Evolutionary conservation across 37 sponge, comb jelly and placozoan genomes (phyloP), one percentile per base, ranked within the genome.

Genomic region (Spongia lamella): DNA sequence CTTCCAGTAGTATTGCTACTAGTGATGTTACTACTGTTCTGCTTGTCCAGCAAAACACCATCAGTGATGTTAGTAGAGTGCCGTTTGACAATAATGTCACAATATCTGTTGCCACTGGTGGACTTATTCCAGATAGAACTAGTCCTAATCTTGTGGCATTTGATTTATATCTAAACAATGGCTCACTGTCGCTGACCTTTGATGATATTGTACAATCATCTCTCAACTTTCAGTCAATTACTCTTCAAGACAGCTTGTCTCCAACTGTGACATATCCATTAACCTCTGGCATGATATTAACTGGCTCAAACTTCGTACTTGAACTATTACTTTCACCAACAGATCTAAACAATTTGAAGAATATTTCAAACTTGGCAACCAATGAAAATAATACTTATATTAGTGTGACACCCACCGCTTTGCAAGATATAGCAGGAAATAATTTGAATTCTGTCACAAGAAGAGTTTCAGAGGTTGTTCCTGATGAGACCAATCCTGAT

Each of bases 151-250:
- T 94, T 17, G 27, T 76, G 9, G 30, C 27, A 29, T 94, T 90
- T 67, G 70, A 79, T 50, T 83, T 94, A 34, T 83, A 94, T 62
- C 76, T 94, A 15, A 71, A 88, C 61, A 79, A 38, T 53, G 95
- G 88, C 17, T 34, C 63, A 1, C 76, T 93, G 1, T 6, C 68
- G 6, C 82, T 95, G 27, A 84, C 57, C 22, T 95, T 95, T 77
- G 89, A 95, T 73, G 96, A 95, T 54, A 88, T 95, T 58, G 79
- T 95, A 15, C 86, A 84, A 64, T 75, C 73, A 36, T 81, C 83
- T 0, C 29, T 91, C 7, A 53, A 75, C n/a, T 85, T 67, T 37
- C 38, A 61, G 21, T 43, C 86, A 0, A 67, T 93, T 20, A 69
- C 82, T 3, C 49, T 93, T 56, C 89, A 90, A 62, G 85, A 85